Conservation (phyloP, 2,888 invertebrate genomes). For the Clivina fossor region DNA sequence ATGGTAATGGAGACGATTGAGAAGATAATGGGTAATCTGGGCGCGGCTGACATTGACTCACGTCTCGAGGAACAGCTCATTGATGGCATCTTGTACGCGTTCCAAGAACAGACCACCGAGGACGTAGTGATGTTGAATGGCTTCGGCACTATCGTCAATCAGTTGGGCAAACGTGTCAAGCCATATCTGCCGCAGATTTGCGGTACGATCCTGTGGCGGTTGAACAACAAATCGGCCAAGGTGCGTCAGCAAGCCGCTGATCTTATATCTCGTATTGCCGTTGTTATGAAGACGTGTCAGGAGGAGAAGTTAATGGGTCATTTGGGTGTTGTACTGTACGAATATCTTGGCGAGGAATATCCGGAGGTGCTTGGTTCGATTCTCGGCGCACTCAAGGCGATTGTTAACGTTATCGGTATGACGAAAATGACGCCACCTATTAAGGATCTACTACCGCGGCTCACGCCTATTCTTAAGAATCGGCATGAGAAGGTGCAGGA, state of each 20-base stretch:
- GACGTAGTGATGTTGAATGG: constrained; percentile 99
- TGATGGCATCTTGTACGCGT: constrained; percentile 98
- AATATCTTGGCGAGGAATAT: constrained; percentile 99
- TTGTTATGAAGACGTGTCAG: constrained; percentile 99
- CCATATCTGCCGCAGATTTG: constrained; percentile 99
- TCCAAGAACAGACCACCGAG: constrained; percentile 99
- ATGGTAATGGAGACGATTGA: constrained; percentile 99
- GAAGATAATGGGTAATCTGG: constrained; percentile 96
- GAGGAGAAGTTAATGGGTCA: constrained; percentile 99
- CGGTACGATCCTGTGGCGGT: constrained; percentile 98
- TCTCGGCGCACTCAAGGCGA: constrained; percentile 96
- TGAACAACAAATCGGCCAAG: constrained; percentile 99
- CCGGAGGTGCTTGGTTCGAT: constrained; percentile 99
- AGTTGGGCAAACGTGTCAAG: constrained; percentile 95
- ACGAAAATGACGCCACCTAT: constrained; percentile 99
- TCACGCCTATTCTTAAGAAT: constrained; percentile 98
- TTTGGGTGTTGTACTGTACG: constrained; percentile 97
- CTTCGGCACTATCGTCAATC: constrained; percentile 98
- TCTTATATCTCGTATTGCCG: constrained; percentile 95
- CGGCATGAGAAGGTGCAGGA: constrained; percentile 92
- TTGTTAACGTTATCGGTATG: constrained; percentile 99
- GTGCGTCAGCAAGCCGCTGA: constrained; percentile 99
- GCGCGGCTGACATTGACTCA: constrained; percentile 97
- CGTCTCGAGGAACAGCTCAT: constrained; percentile 98
- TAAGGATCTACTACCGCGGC: constrained; percentile 92